phyloP scores from a whole-genome alignment of 2,113 vertebrate species.

The Cyrtonyx montezumae region DNA sequence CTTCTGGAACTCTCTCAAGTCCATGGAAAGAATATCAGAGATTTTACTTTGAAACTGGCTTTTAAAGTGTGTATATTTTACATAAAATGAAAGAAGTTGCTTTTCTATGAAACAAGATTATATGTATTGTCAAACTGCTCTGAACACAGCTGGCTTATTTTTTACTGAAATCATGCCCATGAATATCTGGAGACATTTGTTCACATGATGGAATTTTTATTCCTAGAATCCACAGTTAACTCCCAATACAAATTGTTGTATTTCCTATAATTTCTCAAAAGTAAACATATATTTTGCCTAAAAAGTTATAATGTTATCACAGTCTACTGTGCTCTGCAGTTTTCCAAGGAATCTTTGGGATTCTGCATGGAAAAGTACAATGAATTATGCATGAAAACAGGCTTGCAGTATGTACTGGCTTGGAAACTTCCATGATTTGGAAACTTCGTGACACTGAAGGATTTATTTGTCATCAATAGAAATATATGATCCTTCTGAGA shows the following conservation, averaged over 20 bases:
- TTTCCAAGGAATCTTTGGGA: slow-evolving; percentile 46
- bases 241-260: background rate
- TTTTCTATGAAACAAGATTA: background rate
- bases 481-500: slow-evolving; percentile 32
- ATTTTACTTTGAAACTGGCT: slow-evolving; percentile 11
- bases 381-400: slow-evolving; percentile 23
- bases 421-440: slow-evolving; percentile 56
- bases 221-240: background rate
- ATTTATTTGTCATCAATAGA: slow-evolving; percentile 54
- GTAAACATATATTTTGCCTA: background rate
- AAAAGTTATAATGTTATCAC: slow-evolving; percentile 22
- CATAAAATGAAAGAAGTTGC: background rate
- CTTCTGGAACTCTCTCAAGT: slow-evolving; percentile 62
- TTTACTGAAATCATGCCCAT: background rate
- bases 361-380: slow-evolving; percentile 26
- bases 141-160: background rate
- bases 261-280: background rate
- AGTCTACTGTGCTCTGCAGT: fast-evolving
- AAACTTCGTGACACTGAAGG: slow-evolving; percentile 19
- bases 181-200: background rate
- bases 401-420: background rate
- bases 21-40: slow-evolving; percentile 57
- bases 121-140: background rate
- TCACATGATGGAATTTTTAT: background rate
- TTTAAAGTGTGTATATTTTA: background rate